Evolutionary conservation across 2,113 vertebrate species (phyloP).

Genomic region (Stegostoma tigrinum): DNA sequence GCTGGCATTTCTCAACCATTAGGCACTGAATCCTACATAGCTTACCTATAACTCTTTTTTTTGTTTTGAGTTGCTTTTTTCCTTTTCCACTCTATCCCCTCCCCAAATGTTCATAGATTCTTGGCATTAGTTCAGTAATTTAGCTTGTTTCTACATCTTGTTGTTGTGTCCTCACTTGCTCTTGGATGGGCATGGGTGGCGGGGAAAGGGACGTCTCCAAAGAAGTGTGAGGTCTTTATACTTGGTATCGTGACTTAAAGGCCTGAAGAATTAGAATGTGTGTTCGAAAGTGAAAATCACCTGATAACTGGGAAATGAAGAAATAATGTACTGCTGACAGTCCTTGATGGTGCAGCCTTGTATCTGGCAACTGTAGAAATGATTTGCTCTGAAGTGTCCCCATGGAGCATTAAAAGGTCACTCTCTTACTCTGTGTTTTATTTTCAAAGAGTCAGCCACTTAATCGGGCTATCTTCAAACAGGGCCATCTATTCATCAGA

Average conservation of each 20-base stretch:
- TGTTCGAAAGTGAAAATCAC: neutral
- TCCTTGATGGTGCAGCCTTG: neutral
- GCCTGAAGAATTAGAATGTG: neutral
- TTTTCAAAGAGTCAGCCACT: neutral
- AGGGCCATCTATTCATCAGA: neutral
- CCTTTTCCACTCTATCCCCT: neutral
- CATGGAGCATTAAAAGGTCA: neutral
- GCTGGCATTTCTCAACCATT: neutral
- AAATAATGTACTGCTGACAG: neutral
- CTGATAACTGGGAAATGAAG: neutral
- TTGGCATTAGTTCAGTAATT: neutral
- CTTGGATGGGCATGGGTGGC: neutral
- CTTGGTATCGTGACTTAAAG: neutral
- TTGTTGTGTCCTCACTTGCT: neutral
- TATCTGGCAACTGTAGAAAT: neutral
- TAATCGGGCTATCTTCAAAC: neutral
- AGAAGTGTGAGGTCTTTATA: neutral
- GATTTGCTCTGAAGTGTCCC: neutral
- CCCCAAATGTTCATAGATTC: neutral
- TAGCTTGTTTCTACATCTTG: neutral
- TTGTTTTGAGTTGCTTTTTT: neutral
- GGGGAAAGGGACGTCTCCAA: neutral
- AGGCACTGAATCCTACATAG: neutral
- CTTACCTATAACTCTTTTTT: neutral
- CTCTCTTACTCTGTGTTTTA: neutral